phyloP scores from a whole-genome alignment of 2,888 invertebrate species.

The Drosophila crucigera region DNA sequence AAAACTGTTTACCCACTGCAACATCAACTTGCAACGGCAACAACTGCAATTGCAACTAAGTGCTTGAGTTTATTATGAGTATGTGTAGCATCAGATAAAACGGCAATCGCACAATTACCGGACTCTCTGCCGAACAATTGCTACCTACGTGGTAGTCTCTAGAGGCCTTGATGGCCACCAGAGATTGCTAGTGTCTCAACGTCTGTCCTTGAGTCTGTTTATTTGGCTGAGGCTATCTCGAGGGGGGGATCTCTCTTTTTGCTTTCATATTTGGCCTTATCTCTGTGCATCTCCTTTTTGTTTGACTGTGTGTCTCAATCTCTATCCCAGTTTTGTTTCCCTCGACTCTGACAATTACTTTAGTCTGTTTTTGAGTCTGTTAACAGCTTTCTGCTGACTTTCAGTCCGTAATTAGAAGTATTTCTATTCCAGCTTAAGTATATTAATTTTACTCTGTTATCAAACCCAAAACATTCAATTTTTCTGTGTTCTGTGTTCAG shows the following conservation, averaged over 20 bases:
- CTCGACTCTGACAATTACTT: not conserved
- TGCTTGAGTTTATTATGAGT: constrained; percentile 30
- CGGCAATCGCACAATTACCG: constrained; percentile 26
- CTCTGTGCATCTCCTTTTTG: not conserved
- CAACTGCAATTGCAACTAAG: constrained; percentile 17
- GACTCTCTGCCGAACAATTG: constrained; percentile 7
- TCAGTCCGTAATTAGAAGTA: not conserved
- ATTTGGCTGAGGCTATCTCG: not conserved
- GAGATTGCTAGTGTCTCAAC: not conserved
- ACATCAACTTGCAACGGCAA: constrained; percentile 36
- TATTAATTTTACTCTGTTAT: not conserved
- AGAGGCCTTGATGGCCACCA: constrained; percentile 9
- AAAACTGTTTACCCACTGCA: constrained; percentile 16
- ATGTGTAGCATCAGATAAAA: constrained; percentile 45
- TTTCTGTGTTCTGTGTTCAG: not conserved
- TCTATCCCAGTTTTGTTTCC: not conserved
- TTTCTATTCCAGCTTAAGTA: not conserved
- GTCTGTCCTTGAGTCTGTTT: constrained; percentile 4
- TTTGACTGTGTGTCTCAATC: not conserved
- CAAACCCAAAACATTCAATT: not conserved
- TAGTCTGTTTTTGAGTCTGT: not conserved
- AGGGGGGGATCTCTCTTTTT: not conserved
- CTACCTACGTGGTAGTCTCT: constrained; percentile 4
- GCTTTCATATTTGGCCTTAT: constrained; percentile 6
- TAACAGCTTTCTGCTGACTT: not conserved